Evolutionary conservation across 37 sponge, comb jelly and placozoan genomes (phyloP).

Genomic region (Corticium candelabrum): DNA sequence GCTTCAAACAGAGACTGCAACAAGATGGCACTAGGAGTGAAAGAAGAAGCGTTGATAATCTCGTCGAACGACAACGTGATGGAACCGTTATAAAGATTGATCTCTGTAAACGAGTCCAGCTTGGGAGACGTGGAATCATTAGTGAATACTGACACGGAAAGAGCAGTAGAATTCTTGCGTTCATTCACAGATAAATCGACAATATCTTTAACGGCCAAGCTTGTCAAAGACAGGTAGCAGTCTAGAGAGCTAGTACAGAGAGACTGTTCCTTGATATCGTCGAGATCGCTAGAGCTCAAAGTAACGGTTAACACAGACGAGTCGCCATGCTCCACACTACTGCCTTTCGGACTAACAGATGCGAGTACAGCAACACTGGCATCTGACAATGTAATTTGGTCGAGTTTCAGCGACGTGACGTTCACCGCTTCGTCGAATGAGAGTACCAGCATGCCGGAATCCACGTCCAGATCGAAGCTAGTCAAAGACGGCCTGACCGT

Average conservation of each 20-base stretch:
- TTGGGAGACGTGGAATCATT: constrained; percentile 61
- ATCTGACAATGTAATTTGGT: constrained; percentile 10
- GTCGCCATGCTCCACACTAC: background rate
- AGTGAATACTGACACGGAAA: constrained; percentile 10
- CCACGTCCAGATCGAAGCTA: constrained; percentile 55
- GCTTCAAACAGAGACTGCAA: constrained; percentile 70
- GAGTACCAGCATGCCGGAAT: constrained; percentile 43
- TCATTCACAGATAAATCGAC: constrained; percentile 20
- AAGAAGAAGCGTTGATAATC: constrained; percentile 35
- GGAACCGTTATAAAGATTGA: constrained; percentile 63
- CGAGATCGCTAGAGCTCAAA: constrained; percentile 39
- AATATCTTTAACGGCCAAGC: constrained; percentile 47
- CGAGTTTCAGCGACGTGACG: constrained; percentile 22
- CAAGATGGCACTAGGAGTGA: constrained; percentile 41
- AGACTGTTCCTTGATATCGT: constrained; percentile 36
- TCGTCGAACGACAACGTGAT: constrained; percentile 61
- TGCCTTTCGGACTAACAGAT: background rate
- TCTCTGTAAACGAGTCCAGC: constrained; percentile 42
- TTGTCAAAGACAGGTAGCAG: constrained; percentile 50
- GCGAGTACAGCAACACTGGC: background rate
- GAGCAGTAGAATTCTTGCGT: background rate
- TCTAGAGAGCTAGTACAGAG: background rate
- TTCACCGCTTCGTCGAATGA: constrained; percentile 78
- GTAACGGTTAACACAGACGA: constrained; percentile 1
- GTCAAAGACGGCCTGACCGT: constrained; percentile 37